Evolutionary conservation across 2,797 vertebrate species (phyloP).

Genomic region (Emys orbicularis): DNA sequence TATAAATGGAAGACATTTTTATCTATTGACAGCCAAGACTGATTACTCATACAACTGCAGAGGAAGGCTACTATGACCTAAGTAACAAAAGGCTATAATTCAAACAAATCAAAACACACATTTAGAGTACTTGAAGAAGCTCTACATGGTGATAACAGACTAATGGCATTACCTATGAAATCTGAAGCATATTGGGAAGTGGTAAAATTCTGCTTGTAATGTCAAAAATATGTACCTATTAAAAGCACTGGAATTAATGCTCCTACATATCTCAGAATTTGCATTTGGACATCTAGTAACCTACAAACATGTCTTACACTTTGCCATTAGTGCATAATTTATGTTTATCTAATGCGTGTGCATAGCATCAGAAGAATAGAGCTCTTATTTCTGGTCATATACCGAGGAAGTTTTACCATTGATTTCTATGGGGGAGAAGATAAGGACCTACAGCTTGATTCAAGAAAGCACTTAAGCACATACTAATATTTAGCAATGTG

Average conservation of each 20-base stretch:
- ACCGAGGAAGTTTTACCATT: background rate
- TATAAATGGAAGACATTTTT: background rate
- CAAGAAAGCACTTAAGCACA: background rate
- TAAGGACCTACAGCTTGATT: background rate
- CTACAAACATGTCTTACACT: background rate
- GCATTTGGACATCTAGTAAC: too few species aligned
- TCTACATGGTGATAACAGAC: too few species aligned
- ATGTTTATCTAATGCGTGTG: accelerated
- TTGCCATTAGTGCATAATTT: background rate
- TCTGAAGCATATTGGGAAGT: background rate
- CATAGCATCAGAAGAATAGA: background rate
- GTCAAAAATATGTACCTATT: background rate
- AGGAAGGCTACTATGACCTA: too few species aligned
- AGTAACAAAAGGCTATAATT: background rate
- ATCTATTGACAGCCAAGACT: background rate
- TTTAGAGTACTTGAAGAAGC: background rate
- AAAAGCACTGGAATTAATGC: accelerated
- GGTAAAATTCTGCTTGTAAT: background rate
- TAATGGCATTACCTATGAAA: background rate
- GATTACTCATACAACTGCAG: background rate
- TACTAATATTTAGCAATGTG: background rate
- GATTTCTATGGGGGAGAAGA: background rate
- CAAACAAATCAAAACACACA: accelerated
- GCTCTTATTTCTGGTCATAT: background rate
- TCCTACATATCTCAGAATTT: background rate